A percentile compares a stretch with the other conserved stretches of the same genome.
These are phyloP conservation scores for Pandemis heparana DNA, from an alignment of 2,888 invertebrate genomes.

Conservation along the genomic window DNA sequence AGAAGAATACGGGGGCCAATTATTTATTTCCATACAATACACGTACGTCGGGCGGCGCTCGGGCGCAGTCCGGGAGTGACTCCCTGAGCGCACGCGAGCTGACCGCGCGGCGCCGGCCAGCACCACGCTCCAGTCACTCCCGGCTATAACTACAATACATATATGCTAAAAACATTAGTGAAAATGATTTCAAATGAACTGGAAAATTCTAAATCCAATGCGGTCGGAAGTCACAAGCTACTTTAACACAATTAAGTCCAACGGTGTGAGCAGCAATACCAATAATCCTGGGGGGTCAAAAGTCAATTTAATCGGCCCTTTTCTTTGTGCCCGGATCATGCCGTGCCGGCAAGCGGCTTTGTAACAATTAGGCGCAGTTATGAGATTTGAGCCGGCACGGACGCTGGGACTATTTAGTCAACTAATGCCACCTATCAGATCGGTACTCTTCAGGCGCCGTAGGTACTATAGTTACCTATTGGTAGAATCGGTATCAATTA, in stretches of 20 bases:
- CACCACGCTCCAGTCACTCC: constrained; percentile 40
- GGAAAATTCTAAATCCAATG: constrained; percentile 11
- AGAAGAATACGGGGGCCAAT: constrained; percentile 83
- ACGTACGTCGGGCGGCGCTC: constrained; percentile 76
- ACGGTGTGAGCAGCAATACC: constrained; percentile 60
- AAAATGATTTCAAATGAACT: neutral
- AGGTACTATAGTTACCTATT: neutral
- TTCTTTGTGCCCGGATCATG: constrained; percentile 43
- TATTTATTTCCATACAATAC: constrained; percentile 84
- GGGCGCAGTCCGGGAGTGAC: constrained; percentile 77
- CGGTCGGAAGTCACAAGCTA: constrained; percentile 34
- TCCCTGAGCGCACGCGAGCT: constrained; percentile 60
- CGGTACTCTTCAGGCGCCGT: neutral
- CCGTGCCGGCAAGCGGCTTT: constrained; percentile 49
- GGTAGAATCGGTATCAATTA: neutral
- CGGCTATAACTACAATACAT: neutral
- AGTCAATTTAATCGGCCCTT: constrained; percentile 66
- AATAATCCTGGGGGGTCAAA: constrained; percentile 71
- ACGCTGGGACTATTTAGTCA: neutral
- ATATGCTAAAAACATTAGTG: neutral
- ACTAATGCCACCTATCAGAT: neutral
- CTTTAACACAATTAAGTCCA: constrained; percentile 41
- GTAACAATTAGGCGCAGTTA: constrained; percentile 70
- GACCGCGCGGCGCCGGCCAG: constrained; percentile 46
- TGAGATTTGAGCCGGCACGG: constrained; percentile 60